Conservation (phyloP, 2,797 vertebrate species). For the Clarias platycephalus region DNA sequence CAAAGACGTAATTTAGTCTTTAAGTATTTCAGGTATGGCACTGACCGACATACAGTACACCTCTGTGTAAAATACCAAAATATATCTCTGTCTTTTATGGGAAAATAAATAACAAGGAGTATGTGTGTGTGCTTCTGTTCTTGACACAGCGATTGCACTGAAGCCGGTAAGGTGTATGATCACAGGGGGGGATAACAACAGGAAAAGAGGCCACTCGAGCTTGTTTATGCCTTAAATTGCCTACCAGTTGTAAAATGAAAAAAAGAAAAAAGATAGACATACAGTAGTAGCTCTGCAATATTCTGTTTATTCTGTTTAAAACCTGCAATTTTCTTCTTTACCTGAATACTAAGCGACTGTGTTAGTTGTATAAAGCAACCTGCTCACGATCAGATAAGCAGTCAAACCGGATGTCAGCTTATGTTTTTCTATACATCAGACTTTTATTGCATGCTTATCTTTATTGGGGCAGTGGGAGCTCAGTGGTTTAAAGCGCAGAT, state of each 20-base stretch:
- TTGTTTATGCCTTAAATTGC: background rate
- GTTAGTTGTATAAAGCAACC: background rate
- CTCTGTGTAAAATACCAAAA: no score
- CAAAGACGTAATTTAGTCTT: background rate
- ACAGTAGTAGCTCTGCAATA: no score
- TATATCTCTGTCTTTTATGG: background rate
- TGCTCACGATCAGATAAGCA: background rate
- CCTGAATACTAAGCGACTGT: background rate
- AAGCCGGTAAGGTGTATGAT: background rate
- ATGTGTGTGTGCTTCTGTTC: background rate
- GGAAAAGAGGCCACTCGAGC: background rate
- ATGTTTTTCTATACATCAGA: background rate
- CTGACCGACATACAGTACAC: background rate
- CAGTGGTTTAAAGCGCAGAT: no score
- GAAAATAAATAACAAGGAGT: slow-evolving; percentile 4
- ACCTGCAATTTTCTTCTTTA: background rate
- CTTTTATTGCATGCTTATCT: background rate
- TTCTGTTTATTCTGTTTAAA: no score
- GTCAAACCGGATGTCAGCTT: background rate
- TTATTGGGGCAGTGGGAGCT: background rate
- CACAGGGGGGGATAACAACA: background rate
- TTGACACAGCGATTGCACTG: background rate
- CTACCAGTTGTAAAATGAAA: background rate
- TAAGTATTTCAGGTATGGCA: background rate
- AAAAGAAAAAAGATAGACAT: background rate